Conservation (phyloP, 2,113 vertebrate species). For the Euleptes europaea region DNA sequence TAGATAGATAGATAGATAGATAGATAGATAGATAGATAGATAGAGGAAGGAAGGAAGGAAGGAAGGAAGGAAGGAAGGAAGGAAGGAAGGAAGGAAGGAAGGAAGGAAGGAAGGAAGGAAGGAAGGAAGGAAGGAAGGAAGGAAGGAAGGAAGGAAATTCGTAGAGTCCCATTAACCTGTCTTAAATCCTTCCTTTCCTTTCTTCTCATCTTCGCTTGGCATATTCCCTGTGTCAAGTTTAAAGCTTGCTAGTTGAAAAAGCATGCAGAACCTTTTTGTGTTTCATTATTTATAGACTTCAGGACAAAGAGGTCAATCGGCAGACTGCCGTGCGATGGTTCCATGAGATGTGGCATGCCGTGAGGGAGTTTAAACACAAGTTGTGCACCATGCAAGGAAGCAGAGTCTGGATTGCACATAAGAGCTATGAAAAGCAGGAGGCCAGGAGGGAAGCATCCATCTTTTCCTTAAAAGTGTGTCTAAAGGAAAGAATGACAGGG, state of each 20-base stretch:
- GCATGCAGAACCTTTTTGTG: not conserved
- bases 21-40: too few species aligned
- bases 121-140: too few species aligned
- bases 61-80: too few species aligned
- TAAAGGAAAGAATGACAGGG: too few species aligned
- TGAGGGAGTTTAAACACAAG: not conserved
- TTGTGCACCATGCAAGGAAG: constrained; percentile 19
- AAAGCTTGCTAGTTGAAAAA: not conserved
- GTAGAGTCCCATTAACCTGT: not conserved
- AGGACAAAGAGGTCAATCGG: constrained; percentile 37
- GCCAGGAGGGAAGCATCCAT: not conserved
- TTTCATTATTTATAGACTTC: constrained; percentile 37
- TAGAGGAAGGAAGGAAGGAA: too few species aligned
- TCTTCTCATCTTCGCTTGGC: not conserved
- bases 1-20: too few species aligned
- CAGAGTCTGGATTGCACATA: not conserved
- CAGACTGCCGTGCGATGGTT: constrained; percentile 33
- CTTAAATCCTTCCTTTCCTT: not conserved
- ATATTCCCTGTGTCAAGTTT: not conserved
- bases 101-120: too few species aligned
- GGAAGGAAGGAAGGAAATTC: not conserved
- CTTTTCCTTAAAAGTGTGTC: too few species aligned
- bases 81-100: too few species aligned
- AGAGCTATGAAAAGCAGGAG: not conserved
- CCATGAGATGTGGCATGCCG: not conserved